Conservation (phyloP, 2,888 invertebrate species). For the Helleia helle region DNA sequence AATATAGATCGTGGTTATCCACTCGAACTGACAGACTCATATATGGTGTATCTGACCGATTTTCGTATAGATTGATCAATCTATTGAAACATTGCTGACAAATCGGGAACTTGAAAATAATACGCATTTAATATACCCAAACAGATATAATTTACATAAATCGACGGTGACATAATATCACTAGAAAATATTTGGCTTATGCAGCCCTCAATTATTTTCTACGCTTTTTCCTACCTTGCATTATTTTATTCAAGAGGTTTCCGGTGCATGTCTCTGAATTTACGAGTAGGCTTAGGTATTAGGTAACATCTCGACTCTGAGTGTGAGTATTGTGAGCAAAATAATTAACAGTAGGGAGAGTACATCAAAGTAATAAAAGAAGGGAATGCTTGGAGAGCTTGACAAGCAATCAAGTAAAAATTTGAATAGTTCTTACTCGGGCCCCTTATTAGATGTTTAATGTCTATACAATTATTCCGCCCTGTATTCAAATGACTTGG, state of each 20-base stretch:
- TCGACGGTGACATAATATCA: too few relatives aligned
- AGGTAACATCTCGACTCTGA: slow-evolving; percentile 48
- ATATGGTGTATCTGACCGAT: too few relatives aligned
- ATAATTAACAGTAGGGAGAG: slow-evolving; percentile 67
- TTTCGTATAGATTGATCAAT: too few relatives aligned
- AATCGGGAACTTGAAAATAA: too few relatives aligned
- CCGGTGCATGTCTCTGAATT: slow-evolving; percentile 55
- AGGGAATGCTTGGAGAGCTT: slow-evolving; percentile 68
- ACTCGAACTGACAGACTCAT: too few relatives aligned
- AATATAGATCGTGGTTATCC: too few relatives aligned
- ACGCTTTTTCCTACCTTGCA: too few relatives aligned
- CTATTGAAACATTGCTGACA: too few relatives aligned
- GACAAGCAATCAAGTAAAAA: slow-evolving; percentile 72
- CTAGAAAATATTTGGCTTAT: too few relatives aligned
- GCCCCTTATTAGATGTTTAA: slow-evolving; percentile 72
- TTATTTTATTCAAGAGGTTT: slow-evolving; percentile 6
- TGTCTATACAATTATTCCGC: slow-evolving; percentile 67
- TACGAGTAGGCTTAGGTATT: slow-evolving; percentile 40
- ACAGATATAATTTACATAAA: too few relatives aligned
- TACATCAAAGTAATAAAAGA: slow-evolving; percentile 66
- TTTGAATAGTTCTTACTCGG: slow-evolving; percentile 68
- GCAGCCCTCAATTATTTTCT: too few relatives aligned
- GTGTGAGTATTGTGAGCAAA: slow-evolving; percentile 51
- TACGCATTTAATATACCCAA: too few relatives aligned
- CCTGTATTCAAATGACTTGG: slow-evolving; percentile 64